A percentile compares a stretch with the other conserved stretches of the same genome.
Evolutionary conservation across 1,140 invertebrate genomes (phyloP).

Genomic region (Brachystomella parvula): DNA sequence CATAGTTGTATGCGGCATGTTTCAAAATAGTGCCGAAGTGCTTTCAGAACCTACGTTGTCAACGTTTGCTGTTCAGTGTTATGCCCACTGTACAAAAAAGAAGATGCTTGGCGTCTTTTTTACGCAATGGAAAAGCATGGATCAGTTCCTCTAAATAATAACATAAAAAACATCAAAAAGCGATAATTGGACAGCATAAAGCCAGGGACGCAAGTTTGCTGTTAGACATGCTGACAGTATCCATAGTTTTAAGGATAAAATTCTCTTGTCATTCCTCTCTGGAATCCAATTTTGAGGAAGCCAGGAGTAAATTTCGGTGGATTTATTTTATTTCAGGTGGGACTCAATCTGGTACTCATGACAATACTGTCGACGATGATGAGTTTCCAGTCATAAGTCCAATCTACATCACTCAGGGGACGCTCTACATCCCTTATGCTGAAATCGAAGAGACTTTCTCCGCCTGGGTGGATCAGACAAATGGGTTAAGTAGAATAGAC

Average conservation of each 20-base stretch:
- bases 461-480: constrained; percentile 71
- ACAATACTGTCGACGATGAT: constrained; percentile 28
- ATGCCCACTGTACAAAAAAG: too few species aligned
- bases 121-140: too few species aligned
- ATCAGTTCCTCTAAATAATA: too few species aligned
- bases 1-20: too few species aligned
- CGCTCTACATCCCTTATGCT: constrained; percentile 80
- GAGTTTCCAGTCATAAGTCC: constrained; percentile 33
- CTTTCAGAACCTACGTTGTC: too few species aligned
- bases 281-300: not conserved
- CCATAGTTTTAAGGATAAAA: not conserved
- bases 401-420: constrained; percentile 45
- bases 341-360: constrained; percentile 22
- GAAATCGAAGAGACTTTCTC: constrained; percentile 61
- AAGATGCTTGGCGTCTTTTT: too few species aligned
- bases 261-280: not conserved
- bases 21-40: too few species aligned
- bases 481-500: constrained; percentile 75
- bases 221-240: not conserved
- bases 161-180: not conserved
- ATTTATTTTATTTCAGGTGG: not conserved
- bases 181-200: not conserved
- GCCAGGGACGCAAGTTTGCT: not conserved
- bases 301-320: not conserved
- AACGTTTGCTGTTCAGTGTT: too few species aligned